A percentile compares a stretch with the other conserved stretches of the same genome.
Evolutionary conservation across 2,888 invertebrate species (phyloP).

Genomic region (Orchesella flavescens): DNA sequence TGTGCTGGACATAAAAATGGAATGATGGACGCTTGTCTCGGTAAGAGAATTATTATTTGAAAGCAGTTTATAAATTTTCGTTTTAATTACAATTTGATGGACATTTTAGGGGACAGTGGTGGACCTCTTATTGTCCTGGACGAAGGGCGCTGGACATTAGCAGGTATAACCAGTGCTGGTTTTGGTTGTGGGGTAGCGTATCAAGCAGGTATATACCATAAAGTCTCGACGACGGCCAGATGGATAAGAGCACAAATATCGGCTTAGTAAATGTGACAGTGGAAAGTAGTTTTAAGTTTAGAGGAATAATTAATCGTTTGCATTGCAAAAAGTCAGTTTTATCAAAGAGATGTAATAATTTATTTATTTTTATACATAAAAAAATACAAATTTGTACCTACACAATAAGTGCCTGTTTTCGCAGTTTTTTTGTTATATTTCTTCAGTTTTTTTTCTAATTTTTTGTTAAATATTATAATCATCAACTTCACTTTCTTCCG

Average conservation of each 20-base stretch:
- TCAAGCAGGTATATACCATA: constrained; percentile 90
- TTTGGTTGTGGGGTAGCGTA: constrained; percentile 90
- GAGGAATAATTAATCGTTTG: neutral
- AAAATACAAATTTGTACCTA: neutral
- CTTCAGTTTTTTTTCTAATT: too few relatives aligned
- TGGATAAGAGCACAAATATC: constrained; percentile 72
- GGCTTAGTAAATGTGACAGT: constrained; percentile 37
- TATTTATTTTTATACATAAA: constrained; percentile 34
- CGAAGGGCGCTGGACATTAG: constrained; percentile 82
- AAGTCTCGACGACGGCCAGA: constrained; percentile 75
- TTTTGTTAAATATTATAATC: too few relatives aligned
- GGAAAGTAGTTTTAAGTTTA: neutral
- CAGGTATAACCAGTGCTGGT: constrained; percentile 88
- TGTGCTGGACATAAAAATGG: constrained; percentile 94
- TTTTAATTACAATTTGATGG: too few relatives aligned
- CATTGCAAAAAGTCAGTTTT: constrained; percentile 49
- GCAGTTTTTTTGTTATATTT: too few relatives aligned
- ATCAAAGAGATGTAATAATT: constrained; percentile 53
- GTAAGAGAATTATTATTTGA: constrained; percentile 73
- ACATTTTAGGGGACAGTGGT: constrained; percentile 75
- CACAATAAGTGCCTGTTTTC: too few relatives aligned
- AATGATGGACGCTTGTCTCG: constrained; percentile 84
- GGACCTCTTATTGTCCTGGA: constrained; percentile 79
- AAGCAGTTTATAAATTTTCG: constrained; percentile 75
- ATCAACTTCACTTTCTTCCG: too few relatives aligned